Base-by-base conservation (phyloP, 2,797 vertebrate species). In the Falco concolor region DNA sequence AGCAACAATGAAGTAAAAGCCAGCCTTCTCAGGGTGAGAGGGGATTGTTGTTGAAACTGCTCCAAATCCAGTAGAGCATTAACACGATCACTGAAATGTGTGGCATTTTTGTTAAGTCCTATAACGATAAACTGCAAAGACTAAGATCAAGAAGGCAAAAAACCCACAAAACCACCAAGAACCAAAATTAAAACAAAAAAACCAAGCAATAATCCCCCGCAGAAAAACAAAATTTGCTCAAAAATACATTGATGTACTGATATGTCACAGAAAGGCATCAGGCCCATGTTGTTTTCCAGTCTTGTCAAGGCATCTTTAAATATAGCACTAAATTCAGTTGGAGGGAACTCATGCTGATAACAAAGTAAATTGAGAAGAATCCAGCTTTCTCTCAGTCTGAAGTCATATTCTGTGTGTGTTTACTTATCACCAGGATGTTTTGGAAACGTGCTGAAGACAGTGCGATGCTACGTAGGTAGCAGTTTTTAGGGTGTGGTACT, bases 71-170 rank as follows among this genome's bases (percentile, higher is more conserved):
- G 40, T 34, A 49, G n/a, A 65, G 34, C 32, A 24, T 59, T 69
- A 64, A 23, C 30, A 50, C 38, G 40, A 59, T 61, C 18, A 56
- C 36, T 61, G 45, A 67, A 61, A 50, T 17, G 8, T 52, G 5
- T 60, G 28, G 19, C 28, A 9, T 76, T 79, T 80, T 24, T 16
- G 70, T 32, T 45, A 84, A 68, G 50, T 36, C 18, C 12, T 57
- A 0, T 59, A 15, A 38, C 0, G 1, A 34, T 63, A 34, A 74
- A 27, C 34, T 38, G 20, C 1, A 1, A 87, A 75, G 34, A 67
- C 21, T 30, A 42, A 61, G 49, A 72, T 75, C n/a, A 59, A 74
- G 27, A 68, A 32, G 27, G 21, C 5, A 13, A 24, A 49, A 22
- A 53, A 54, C 30, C 30, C 19, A 38, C 38, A 59, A 75, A 16